Evolutionary conservation across 2,797 vertebrate species (phyloP), one percentile per base, ranked within the genome.

Genomic region (Cottoperca gobio): DNA sequence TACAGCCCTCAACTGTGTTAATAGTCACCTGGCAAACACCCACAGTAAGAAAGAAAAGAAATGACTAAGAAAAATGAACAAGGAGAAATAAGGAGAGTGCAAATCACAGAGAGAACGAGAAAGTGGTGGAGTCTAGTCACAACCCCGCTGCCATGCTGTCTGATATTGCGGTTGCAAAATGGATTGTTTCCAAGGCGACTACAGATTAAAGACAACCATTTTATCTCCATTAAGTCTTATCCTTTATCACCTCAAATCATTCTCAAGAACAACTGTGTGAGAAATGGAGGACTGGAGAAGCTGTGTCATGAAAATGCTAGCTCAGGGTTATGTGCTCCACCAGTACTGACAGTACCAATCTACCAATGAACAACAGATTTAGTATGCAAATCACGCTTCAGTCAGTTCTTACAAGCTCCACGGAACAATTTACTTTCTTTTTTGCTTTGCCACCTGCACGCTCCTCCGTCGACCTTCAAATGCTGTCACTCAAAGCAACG

Each of bases 151-250:
- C 67, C 76, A 33, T 42, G 45, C 40, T 13, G 37, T 68, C 58
- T 70, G 48, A 67, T 71, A 43, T 46, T 57, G 12, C 6, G 0
- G 55, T 39, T 83, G 49, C n/a, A 55, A 78, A 83, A 81, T 50
- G 2, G 52, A 52, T 74, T 33, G 86, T 93, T 89, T 85, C 90
- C 83, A 78, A 64, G 85, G 87, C 49, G 82, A 93, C 87, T 64
- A 63, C 76, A 87, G n/a, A 85, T 86, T 86, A 86, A 82, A 84
- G 33, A 57, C 48, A 73, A 43, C 40, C 19, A 24, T 60, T 74
- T 60, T 40, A 71, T 67, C 50, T 40, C 45, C 4, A 43, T 76
- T 60, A 54, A 62, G 8, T 31, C 6, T 9, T 40, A 75, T 76
- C n/a, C 45, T 69, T 58, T 73, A 69, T 39, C 66, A 57, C 19